Base-by-base conservation (phyloP, 2,888 invertebrate genomes). In the Melanophora roralis region DNA sequence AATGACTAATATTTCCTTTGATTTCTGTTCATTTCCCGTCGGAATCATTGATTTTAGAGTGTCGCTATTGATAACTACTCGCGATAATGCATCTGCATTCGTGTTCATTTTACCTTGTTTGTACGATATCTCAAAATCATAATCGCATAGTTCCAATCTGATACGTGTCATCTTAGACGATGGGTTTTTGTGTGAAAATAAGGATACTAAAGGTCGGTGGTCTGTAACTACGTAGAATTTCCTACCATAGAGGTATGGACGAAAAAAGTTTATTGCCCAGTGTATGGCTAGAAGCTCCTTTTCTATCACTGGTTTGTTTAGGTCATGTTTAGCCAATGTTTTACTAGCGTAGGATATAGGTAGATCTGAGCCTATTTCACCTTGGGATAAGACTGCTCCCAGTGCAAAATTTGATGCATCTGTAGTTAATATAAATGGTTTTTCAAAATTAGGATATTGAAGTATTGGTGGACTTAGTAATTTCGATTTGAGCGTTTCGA, bases 81-180 rank as follows among this genome's bases (percentile, higher is more conserved):
- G 5, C 2, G 47, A 68, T n/a, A 68, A 12, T 47, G 49, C 51
- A 27, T 60, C 62, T 1, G 60, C 51, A 9, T 72, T 60, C 1
- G 60, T 59, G 16, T 59, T 71, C 2, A 59, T 49, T 14, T 36
- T 55, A 1, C 55, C 55, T 40, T 73, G 21, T 40, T 53, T 55
- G 14, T 73, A 73, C 0, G 45, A 12, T 0, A 74, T 67, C 14
- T 38, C 12, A 14, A 74, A 74, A 40, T 74, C 74, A 59, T 49
- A 74, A 5, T 74, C 60, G 6, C 38, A 12, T 40, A 74, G 36
- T 12, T 59, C 73, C 45, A 65, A 14, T 47, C 43, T 7, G 4
- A 73, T 73, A 47, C 64, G 64, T 12, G 64, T 57, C 45, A 67
- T 49, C 34, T 59, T 74, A 14, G 67, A 59, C 2, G 27, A 65